A percentile compares a stretch with the other conserved stretches of the same genome.
These are phyloP conservation scores for Chauna torquata DNA, from an alignment of 2,113 vertebrate genomes.

Conservation along the genomic window DNA sequence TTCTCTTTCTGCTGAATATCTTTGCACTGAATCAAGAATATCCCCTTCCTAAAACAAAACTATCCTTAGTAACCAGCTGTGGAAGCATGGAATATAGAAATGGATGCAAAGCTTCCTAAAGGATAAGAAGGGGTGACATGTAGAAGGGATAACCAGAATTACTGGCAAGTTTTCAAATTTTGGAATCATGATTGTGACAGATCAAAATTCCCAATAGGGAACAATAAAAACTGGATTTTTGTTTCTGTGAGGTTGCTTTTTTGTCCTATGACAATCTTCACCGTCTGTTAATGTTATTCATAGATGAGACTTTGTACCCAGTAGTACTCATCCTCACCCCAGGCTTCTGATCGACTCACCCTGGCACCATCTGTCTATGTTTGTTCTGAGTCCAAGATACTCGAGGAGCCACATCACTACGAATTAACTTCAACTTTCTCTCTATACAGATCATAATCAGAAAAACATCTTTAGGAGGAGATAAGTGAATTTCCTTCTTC, in stretches of 20 bases:
- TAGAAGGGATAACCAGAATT: neutral
- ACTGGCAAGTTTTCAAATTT: neutral
- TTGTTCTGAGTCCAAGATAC: slow-evolving; percentile 56
- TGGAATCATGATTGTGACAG: neutral
- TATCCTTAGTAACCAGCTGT: neutral
- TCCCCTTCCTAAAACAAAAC: neutral
- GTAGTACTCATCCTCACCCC: slow-evolving; percentile 47
- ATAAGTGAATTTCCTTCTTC: neutral
- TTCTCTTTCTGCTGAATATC: neutral
- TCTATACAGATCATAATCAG: neutral
- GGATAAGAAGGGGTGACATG: neutral
- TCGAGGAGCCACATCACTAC: slow-evolving; percentile 37
- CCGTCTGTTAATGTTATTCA: slow-evolving; percentile 54
- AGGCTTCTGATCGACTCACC: slow-evolving; percentile 45
- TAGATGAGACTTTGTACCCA: slow-evolving; percentile 57
- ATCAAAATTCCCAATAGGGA: neutral
- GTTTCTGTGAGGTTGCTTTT: neutral
- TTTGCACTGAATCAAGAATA: neutral
- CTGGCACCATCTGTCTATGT: slow-evolving; percentile 61
- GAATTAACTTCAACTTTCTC: slow-evolving; percentile 27
- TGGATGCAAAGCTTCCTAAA: neutral
- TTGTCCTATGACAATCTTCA: neutral
- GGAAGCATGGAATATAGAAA: neutral
- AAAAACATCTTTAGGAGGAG: neutral
- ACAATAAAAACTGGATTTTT: neutral